These are phyloP conservation scores for Ictalurus punctatus DNA, from an alignment of 2,113 vertebrate species.

Conservation along the genomic window DNA sequence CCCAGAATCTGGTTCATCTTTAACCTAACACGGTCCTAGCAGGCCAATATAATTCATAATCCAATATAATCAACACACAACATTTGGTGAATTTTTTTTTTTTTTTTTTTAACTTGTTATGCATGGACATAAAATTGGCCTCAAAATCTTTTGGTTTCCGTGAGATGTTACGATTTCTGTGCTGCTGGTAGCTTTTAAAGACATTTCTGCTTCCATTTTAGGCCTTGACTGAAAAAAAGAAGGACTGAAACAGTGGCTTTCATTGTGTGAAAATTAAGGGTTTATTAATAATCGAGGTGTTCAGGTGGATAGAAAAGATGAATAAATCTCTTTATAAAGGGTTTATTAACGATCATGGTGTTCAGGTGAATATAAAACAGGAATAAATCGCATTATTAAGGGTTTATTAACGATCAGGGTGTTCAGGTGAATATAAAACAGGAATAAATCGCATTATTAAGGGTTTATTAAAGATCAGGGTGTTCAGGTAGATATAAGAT, in stretches of 20 bases:
- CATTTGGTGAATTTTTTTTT: background rate
- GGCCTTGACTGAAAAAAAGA: background rate
- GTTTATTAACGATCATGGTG: background rate
- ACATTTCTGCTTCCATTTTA: background rate
- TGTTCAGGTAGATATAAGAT: background rate
- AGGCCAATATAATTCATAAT: background rate
- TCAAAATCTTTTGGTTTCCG: background rate
- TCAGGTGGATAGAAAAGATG: background rate
- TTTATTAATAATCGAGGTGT: background rate
- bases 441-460: too few species aligned
- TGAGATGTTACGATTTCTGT: background rate
- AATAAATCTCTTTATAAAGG: background rate
- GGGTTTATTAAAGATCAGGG: background rate
- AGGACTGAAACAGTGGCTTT: background rate
- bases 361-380: background rate
- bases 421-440: background rate
- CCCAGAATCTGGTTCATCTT: background rate
- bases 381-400: background rate
- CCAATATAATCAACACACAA: background rate
- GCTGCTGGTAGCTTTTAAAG: background rate
- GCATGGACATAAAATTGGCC: background rate
- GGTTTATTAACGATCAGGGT: background rate
- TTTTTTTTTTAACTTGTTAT: background rate
- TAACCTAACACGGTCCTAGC: background rate
- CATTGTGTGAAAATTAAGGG: background rate